These are phyloP conservation scores for Augochlora pura DNA, from an alignment of 1,140 invertebrate genomes.

Conservation along the genomic window DNA sequence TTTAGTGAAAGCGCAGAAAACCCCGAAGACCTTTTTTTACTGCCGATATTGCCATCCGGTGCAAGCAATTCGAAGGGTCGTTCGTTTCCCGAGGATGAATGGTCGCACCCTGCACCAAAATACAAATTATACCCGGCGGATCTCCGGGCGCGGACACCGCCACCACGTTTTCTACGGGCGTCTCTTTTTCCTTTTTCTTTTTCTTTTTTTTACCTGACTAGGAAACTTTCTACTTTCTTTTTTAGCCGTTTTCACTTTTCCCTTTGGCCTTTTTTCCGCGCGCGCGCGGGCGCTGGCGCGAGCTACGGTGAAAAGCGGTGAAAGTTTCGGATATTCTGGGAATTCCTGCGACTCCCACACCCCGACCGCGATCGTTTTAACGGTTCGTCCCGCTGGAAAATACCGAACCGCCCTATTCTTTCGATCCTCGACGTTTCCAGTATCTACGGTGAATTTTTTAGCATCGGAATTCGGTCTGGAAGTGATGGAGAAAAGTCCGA, in stretches of 20 bases:
- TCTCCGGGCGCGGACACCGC: constrained; percentile 50
- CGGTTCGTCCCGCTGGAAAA: background rate
- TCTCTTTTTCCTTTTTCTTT: background rate
- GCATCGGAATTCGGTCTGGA: too few species aligned
- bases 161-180: constrained; percentile 31
- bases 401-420: background rate
- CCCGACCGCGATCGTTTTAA: background rate
- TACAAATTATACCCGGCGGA: constrained; percentile 62
- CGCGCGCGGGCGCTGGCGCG: too few species aligned
- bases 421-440: background rate
- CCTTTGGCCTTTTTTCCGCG: background rate
- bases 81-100: constrained; percentile 54
- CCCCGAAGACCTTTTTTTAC: constrained; percentile 61
- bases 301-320: background rate
- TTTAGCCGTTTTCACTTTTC: constrained; percentile 34
- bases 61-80: constrained; percentile 47
- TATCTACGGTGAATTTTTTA: too few species aligned
- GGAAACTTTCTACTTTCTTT: constrained; percentile 71
- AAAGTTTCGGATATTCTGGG: constrained; percentile 1
- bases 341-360: background rate
- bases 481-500: too few species aligned
- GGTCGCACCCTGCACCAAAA: constrained; percentile 55
- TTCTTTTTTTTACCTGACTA: constrained; percentile 57
- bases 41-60: constrained; percentile 43
- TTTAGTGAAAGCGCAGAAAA: constrained; percentile 63